These are phyloP conservation scores for Oceanodroma tethys DNA, from an alignment of 2,113 vertebrate species.

Conservation along the genomic window DNA sequence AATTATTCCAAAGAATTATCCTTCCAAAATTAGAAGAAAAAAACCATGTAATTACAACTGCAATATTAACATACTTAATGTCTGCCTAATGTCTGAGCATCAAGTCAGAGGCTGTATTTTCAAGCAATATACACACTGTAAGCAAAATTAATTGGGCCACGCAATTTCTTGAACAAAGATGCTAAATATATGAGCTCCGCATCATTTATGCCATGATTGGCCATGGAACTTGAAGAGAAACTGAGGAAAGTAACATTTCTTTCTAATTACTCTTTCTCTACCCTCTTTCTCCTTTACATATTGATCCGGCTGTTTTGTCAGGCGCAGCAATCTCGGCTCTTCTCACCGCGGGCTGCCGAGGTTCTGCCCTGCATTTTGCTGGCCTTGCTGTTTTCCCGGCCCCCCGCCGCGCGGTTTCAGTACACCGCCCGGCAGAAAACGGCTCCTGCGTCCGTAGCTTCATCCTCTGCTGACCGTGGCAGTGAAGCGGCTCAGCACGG, in stretches of 20 bases:
- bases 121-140: background rate
- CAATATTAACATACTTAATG: slow-evolving; percentile 53
- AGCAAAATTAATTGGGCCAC: background rate
- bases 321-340: background rate
- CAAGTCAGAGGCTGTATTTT: slow-evolving; percentile 30
- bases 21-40: slow-evolving; percentile 58
- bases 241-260: background rate
- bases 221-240: background rate
- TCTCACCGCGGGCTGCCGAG: background rate
- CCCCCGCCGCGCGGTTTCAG: rapidly evolving
- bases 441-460: rapidly evolving
- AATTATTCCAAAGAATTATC: slow-evolving; percentile 50
- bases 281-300: slow-evolving; percentile 31
- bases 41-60: slow-evolving; percentile 50
- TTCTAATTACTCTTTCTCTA: background rate
- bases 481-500: background rate
- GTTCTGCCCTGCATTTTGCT: slow-evolving; percentile 42
- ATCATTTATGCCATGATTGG: background rate
- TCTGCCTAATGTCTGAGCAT: slow-evolving; percentile 46
- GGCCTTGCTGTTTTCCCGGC: background rate
- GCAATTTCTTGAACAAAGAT: background rate
- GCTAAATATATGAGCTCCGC: background rate
- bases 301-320: background rate
- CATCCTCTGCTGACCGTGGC: background rate
- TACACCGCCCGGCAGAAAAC: background rate